phyloP scores from a whole-genome alignment of 2,113 vertebrate genomes.

The Leptobrachium leishanense region DNA sequence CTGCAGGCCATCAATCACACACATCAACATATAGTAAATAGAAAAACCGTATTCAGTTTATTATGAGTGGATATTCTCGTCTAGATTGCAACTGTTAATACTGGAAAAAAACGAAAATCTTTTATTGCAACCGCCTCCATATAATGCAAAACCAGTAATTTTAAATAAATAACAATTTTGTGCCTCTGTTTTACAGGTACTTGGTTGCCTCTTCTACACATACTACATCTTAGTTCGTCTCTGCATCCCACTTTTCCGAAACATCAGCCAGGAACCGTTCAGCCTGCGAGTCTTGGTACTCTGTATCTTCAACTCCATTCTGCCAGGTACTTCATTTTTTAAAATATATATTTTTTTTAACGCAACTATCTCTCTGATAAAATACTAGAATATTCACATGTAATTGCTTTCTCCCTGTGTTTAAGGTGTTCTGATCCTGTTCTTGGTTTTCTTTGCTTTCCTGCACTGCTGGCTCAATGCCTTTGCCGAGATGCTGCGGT shows the following conservation, averaged over 20 bases:
- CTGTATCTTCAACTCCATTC: conserved; percentile 92
- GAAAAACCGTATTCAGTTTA: too few relatives aligned
- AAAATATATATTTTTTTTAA: background rate
- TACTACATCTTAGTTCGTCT: conserved; percentile 93
- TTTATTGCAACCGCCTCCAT: too few relatives aligned
- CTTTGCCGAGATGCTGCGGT: conserved; percentile 81
- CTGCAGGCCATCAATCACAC: too few relatives aligned
- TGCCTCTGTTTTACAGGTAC: conserved; percentile 69
- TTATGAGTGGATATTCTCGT: too few relatives aligned
- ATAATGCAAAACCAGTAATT: too few relatives aligned
- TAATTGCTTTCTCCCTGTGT: background rate
- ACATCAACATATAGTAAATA: too few relatives aligned
- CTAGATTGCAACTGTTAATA: too few relatives aligned
- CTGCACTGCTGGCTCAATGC: conserved; percentile 77
- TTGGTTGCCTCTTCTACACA: conserved; percentile 87
- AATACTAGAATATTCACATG: too few relatives aligned
- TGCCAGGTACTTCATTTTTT: conserved; percentile 76
- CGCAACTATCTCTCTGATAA: too few relatives aligned
- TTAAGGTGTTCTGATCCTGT: conserved; percentile 71
- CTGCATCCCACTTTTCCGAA: conserved; percentile 85
- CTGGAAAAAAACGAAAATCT: too few relatives aligned
- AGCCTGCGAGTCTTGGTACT: conserved; percentile 86
- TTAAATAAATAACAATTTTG: background rate
- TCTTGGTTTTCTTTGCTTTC: conserved; percentile 75
- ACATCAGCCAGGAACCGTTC: conserved; percentile 82